phyloP scores from a whole-genome alignment of 1,140 invertebrate species.

The Heliconius hermathena region DNA sequence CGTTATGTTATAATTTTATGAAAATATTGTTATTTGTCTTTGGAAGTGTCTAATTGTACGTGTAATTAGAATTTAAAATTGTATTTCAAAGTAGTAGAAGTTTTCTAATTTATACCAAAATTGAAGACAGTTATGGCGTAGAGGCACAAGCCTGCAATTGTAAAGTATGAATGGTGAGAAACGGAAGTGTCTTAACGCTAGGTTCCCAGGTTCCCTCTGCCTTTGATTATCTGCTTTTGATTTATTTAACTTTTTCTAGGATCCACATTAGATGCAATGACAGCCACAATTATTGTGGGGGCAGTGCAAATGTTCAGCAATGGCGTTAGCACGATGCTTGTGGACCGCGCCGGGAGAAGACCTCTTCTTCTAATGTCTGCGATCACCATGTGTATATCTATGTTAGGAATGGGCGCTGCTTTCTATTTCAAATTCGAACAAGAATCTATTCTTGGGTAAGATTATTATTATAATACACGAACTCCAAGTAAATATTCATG shows the following conservation, averaged over 20 bases:
- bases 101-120: no score
- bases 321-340: constrained; percentile 83
- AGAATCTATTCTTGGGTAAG: constrained; percentile 76
- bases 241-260: constrained; percentile 50
- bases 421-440: constrained; percentile 84
- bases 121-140: no score
- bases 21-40: background rate
- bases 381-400: constrained; percentile 84
- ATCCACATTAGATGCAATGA: constrained; percentile 81
- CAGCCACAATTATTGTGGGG: constrained; percentile 88
- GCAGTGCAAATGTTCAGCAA: constrained; percentile 87
- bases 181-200: no score
- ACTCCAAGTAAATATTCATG: no score
- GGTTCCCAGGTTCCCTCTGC: no score
- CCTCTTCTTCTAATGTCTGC: constrained; percentile 87
- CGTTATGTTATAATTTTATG: background rate
- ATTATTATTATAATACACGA: constrained; percentile 31
- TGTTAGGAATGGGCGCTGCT: constrained; percentile 84
- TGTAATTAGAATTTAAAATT: no score
- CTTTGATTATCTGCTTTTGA: no score
- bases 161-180: no score
- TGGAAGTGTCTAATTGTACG: background rate
- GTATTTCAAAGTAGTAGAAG: no score
- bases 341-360: constrained; percentile 86
- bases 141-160: no score